phyloP scores from a whole-genome alignment of 2,113 vertebrate genomes.

The Formicarius rufipectus region DNA sequence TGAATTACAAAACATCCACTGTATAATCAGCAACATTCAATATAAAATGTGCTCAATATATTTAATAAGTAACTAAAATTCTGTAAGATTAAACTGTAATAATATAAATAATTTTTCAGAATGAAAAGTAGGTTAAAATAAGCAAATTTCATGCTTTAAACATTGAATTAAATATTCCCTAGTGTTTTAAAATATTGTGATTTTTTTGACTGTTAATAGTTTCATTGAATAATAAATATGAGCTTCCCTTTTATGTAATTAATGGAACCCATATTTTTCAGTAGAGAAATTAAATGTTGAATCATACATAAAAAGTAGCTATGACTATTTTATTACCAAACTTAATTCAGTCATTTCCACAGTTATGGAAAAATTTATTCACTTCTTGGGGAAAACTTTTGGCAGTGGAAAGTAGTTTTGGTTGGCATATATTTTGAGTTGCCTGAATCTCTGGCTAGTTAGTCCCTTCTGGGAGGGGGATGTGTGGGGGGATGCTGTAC shows the following conservation, averaged over 20 bases:
- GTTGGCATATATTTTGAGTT: slow-evolving; percentile 66
- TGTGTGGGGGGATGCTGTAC: not conserved
- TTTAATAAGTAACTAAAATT: slow-evolving; percentile 65
- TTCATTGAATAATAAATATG: slow-evolving; percentile 73
- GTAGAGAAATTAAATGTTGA: slow-evolving; percentile 69
- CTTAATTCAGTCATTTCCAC: slow-evolving; percentile 71
- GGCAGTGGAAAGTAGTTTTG: slow-evolving; percentile 67
- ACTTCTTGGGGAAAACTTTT: slow-evolving; percentile 72
- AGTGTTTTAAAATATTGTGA: slow-evolving; percentile 65
- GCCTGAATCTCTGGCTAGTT: slow-evolving; percentile 59
- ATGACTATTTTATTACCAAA: slow-evolving; percentile 74
- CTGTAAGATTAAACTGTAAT: slow-evolving; percentile 54
- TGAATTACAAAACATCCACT: slow-evolving; percentile 47
- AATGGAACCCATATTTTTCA: slow-evolving; percentile 69
- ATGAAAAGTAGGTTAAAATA: slow-evolving; percentile 69
- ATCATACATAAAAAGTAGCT: slow-evolving; percentile 71
- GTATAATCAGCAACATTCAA: slow-evolving; percentile 40
- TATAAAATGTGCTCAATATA: slow-evolving; percentile 37
- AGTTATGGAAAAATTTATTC: slow-evolving; percentile 74
- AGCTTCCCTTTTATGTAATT: slow-evolving; percentile 72
- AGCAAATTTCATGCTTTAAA: slow-evolving; percentile 70
- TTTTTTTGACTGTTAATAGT: slow-evolving; percentile 65
- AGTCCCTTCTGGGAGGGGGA: not conserved
- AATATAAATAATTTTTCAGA: slow-evolving; percentile 54
- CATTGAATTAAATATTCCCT: slow-evolving; percentile 62